Conservation (phyloP, 2,113 vertebrate species). For the Pelusios castaneus region DNA sequence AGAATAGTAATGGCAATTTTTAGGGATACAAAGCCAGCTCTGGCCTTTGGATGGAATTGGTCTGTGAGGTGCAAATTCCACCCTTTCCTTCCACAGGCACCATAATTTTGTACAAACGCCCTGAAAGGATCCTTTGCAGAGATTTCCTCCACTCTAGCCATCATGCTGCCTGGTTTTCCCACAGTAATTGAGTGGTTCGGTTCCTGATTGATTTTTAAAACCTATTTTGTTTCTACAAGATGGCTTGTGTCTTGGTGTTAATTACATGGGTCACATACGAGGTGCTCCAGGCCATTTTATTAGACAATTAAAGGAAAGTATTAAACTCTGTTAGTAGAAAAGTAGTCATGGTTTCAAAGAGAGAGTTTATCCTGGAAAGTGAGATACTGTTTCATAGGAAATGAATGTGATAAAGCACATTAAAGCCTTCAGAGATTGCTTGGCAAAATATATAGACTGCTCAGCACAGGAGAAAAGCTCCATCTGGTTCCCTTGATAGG, state of each 20-base stretch:
- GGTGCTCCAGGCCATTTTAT: background rate
- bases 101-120: background rate
- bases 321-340: background rate
- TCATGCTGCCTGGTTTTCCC: background rate
- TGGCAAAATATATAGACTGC: background rate
- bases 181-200: background rate
- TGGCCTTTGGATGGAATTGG: background rate
- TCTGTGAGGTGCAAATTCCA: background rate
- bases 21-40: background rate
- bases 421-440: background rate
- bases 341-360: background rate
- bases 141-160: background rate
- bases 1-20: background rate
- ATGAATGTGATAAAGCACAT: background rate
- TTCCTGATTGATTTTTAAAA: background rate
- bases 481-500: background rate
- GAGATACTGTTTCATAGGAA: background rate
- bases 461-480: background rate
- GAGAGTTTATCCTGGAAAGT: background rate
- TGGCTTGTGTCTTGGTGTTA: background rate
- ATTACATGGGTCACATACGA: background rate
- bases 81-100: background rate
- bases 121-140: background rate
- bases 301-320: background rate
- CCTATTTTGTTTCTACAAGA: background rate